phyloP scores from a whole-genome alignment of 2,113 vertebrate genomes.

The Manacus vitellinus region DNA sequence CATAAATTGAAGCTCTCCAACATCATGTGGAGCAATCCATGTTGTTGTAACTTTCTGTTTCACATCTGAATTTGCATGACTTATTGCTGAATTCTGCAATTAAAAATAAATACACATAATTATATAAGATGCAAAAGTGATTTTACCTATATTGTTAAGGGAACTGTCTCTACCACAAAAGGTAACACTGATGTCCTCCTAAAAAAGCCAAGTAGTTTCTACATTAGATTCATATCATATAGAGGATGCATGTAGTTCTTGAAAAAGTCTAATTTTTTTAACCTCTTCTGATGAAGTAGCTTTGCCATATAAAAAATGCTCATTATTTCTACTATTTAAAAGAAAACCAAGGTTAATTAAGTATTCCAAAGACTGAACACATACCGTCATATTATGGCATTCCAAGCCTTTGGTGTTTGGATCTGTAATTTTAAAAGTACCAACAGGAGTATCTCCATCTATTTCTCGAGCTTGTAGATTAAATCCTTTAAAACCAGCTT shows the following conservation, averaged over 20 bases:
- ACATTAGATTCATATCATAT: not conserved
- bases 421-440: slow-evolving; percentile 66
- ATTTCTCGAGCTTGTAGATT: slow-evolving; percentile 67
- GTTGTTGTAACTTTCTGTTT: slow-evolving; percentile 66
- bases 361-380: not conserved
- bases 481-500: slow-evolving; percentile 57
- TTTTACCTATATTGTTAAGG: not conserved
- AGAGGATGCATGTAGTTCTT: not conserved
- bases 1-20: slow-evolving; percentile 74
- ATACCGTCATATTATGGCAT: slow-evolving; percentile 59
- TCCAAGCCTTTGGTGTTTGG: slow-evolving; percentile 57
- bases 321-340: not conserved
- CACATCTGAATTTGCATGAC: slow-evolving; percentile 50
- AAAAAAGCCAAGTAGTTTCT: not conserved
- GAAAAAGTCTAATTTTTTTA: not conserved
- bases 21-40: slow-evolving; percentile 70
- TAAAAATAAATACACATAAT: not conserved
- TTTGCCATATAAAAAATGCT: not conserved
- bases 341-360: not conserved
- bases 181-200: not conserved
- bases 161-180: not conserved
- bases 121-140: not conserved
- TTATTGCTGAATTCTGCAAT: slow-evolving; percentile 77
- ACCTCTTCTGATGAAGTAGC: not conserved
- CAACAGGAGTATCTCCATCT: slow-evolving; percentile 63